These are phyloP conservation scores for Nycticorax nycticorax DNA, from an alignment of 2,113 vertebrate genomes.

Conservation along the genomic window DNA sequence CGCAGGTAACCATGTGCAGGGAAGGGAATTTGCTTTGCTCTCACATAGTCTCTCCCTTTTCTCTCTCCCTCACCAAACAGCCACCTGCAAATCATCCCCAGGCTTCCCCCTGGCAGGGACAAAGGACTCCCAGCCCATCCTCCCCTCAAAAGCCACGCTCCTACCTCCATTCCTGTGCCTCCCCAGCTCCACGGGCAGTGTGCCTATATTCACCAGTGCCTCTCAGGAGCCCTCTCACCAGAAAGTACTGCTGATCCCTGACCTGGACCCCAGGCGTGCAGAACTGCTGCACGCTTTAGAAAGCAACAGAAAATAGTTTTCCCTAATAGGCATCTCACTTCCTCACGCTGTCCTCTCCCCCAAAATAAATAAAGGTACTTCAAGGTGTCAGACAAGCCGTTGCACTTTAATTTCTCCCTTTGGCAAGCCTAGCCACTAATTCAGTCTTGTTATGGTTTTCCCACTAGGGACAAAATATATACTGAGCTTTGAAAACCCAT, in stretches of 20 bases:
- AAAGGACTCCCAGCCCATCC: neutral
- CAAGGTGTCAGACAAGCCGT: neutral
- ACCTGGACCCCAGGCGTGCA: neutral
- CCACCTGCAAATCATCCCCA: neutral
- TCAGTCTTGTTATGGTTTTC: slow-evolving; percentile 62
- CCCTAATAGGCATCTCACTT: neutral
- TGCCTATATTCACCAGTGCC: neutral
- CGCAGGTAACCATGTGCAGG: neutral
- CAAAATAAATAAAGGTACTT: slow-evolving; percentile 45
- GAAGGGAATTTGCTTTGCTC: slow-evolving; percentile 31
- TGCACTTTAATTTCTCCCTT: slow-evolving; percentile 52
- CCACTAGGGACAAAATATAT: slow-evolving; percentile 59
- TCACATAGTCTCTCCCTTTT: neutral
- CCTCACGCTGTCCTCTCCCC: neutral
- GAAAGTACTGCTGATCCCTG: neutral
- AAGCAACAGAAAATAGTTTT: neutral
- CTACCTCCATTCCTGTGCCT: rapidly evolving
- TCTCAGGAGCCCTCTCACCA: neutral
- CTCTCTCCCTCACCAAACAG: neutral
- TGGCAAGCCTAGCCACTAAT: slow-evolving; percentile 52
- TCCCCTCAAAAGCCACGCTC: neutral
- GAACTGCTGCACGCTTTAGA: neutral
- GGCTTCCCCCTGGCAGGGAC: neutral
- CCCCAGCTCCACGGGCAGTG: rapidly evolving
- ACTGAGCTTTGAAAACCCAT: slow-evolving; percentile 62